phyloP scores from a whole-genome alignment of 2,888 invertebrate genomes.

The Tridacna crocea region DNA sequence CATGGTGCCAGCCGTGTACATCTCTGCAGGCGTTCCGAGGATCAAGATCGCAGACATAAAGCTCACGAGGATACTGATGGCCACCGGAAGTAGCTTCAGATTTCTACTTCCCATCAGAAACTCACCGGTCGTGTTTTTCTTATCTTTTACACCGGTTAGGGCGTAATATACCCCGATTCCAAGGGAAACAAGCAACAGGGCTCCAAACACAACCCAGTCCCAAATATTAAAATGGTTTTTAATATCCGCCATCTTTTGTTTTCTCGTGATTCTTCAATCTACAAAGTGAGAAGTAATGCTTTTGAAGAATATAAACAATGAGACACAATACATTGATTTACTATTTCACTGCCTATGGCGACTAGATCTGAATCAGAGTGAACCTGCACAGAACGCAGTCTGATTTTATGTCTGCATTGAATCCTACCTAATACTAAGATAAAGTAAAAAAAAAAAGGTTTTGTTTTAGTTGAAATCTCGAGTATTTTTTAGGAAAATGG shows the following conservation, averaged over 20 bases:
- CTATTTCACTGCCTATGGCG: too few relatives aligned
- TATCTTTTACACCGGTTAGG: conserved; percentile 51
- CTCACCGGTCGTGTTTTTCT: conserved; percentile 70
- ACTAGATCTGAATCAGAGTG: too few relatives aligned
- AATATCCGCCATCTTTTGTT: conserved; percentile 37
- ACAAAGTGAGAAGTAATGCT: too few relatives aligned
- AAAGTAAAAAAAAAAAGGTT: too few relatives aligned
- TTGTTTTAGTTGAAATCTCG: too few relatives aligned
- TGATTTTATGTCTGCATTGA: too few relatives aligned
- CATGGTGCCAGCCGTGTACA: conserved; percentile 78
- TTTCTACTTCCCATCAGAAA: conserved; percentile 78
- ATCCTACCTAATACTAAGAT: too few relatives aligned
- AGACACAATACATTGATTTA: too few relatives aligned
- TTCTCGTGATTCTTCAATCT: too few relatives aligned
- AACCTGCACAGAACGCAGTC: too few relatives aligned
- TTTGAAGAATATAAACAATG: too few relatives aligned
- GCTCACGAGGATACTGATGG: conserved; percentile 79
- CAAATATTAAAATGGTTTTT: conserved; percentile 61
- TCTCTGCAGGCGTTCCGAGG: conserved; percentile 79
- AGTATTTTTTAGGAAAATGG: too few relatives aligned
- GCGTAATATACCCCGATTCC: conserved; percentile 77
- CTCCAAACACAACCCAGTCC: conserved; percentile 76
- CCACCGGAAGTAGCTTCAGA: conserved; percentile 77
- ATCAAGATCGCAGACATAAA: conserved; percentile 82
- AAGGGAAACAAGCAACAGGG: conserved; percentile 73